phyloP scores from a whole-genome alignment of 2,888 invertebrate genomes.

The Oligia latruncula region DNA sequence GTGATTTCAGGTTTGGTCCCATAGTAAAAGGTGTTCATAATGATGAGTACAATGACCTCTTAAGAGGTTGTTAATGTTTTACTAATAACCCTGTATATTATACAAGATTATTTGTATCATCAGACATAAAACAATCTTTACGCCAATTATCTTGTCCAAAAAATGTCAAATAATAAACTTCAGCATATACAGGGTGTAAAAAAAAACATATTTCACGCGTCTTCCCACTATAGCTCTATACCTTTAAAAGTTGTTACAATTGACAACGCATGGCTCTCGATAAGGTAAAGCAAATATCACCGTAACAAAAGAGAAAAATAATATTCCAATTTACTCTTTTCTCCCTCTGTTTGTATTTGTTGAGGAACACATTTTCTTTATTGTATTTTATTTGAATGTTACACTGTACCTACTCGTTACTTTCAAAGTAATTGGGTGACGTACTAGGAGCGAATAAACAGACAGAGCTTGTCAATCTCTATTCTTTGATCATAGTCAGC shows the following conservation, averaged over 20 bases:
- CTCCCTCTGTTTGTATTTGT: slow-evolving; percentile 47
- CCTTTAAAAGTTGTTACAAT: slow-evolving; percentile 30
- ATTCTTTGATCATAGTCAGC: no score
- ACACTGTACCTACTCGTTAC: slow-evolving; percentile 7
- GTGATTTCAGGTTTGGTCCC: no score
- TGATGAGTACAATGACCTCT: no score
- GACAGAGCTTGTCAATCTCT: no score
- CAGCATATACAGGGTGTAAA: background rate
- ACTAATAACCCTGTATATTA: no score
- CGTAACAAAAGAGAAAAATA: slow-evolving; percentile 31
- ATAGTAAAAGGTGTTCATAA: no score
- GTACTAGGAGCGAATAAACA: slow-evolving; percentile 14
- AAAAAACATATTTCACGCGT: slow-evolving; percentile 15
- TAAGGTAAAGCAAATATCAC: slow-evolving; percentile 49
- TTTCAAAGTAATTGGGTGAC: slow-evolving; percentile 21
- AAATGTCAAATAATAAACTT: background rate
- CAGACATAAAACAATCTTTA: background rate
- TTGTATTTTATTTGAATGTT: slow-evolving; percentile 40
- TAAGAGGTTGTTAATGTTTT: no score
- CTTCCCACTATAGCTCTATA: background rate
- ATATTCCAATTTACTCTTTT: slow-evolving; percentile 59
- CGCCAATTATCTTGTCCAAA: background rate
- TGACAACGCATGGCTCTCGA: slow-evolving; percentile 35
- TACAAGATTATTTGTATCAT: background rate
- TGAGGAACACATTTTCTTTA: slow-evolving; percentile 16